Conservation (phyloP, 2,888 invertebrate genomes). For the Microctonus aethiopoides region DNA sequence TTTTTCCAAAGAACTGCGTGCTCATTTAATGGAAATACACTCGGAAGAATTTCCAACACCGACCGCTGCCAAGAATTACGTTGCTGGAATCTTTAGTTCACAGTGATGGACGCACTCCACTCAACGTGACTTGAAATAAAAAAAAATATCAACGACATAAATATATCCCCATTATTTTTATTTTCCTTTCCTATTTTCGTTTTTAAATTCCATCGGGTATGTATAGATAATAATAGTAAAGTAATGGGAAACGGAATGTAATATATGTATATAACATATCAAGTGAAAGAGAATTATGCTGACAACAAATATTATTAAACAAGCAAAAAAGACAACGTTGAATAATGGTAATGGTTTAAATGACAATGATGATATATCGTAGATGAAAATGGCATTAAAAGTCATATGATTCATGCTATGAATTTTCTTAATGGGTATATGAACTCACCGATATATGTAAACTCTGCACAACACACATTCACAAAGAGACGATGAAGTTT, state of each 20-base stretch:
- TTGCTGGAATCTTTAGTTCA: slow-evolving; percentile 44
- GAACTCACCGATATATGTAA: not conserved
- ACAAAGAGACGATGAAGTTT: slow-evolving; percentile 12
- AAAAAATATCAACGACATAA: slow-evolving; percentile 4
- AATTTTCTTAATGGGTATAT: slow-evolving; percentile 6
- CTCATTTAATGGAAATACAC: slow-evolving; percentile 74
- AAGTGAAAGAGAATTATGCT: not conserved
- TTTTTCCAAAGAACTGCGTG: slow-evolving; percentile 75
- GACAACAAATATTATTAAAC: not conserved
- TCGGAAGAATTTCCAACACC: slow-evolving; percentile 69
- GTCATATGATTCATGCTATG: slow-evolving; percentile 23
- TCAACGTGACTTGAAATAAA: not conserved
- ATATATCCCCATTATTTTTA: not conserved
- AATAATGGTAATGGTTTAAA: slow-evolving; percentile 4
- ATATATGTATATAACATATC: too few species aligned
- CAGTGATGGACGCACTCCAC: slow-evolving; percentile 1
- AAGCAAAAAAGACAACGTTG: not conserved
- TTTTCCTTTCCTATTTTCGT: not conserved
- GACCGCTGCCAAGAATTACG: slow-evolving; percentile 69
- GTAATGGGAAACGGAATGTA: not conserved
- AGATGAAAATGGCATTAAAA: slow-evolving; percentile 21
- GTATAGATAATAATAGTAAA: not conserved
- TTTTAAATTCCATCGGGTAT: not conserved
- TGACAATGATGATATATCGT: slow-evolving; percentile 3
- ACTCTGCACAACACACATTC: not conserved